These are phyloP conservation scores for Takifugu flavidus DNA, from an alignment of 2,113 vertebrate species.

Conservation along the genomic window DNA sequence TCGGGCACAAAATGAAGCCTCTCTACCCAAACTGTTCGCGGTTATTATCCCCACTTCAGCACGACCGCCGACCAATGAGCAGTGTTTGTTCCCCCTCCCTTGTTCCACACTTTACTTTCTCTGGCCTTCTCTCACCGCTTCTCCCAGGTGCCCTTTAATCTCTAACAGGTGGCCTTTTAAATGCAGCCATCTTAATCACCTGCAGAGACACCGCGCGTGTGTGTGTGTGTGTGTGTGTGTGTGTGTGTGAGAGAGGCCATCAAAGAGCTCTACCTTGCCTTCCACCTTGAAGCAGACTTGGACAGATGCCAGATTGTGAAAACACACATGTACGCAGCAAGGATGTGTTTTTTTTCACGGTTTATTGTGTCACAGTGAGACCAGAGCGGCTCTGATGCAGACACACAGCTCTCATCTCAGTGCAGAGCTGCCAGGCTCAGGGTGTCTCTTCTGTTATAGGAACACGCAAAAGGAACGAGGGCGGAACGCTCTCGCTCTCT, in stretches of 20 bases:
- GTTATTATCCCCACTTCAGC: conserved; percentile 24
- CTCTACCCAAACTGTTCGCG: conserved; percentile 20
- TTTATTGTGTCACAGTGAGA: conserved; percentile 50
- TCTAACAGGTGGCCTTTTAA: conserved; percentile 79
- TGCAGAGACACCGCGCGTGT: conserved; percentile 33
- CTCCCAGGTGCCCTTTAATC: conserved; percentile 78
- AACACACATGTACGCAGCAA: conserved; percentile 33
- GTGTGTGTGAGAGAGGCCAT: conserved; percentile 39
- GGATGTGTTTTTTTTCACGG: conserved; percentile 38
- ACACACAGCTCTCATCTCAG: conserved; percentile 13
- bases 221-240: conserved; percentile 20
- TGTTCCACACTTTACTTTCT: conserved; percentile 21
- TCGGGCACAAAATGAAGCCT: conserved; percentile 11
- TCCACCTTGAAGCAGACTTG: conserved; percentile 57
- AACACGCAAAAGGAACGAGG: conserved; percentile 5
- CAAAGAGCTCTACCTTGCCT: conserved; percentile 53
- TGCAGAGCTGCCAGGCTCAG: not conserved
- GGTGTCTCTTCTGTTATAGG: not conserved
- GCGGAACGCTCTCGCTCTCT: not conserved
- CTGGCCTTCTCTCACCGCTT: conserved; percentile 41
- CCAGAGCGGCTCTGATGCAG: conserved; percentile 21
- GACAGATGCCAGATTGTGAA: conserved; percentile 60
- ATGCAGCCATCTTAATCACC: conserved; percentile 72
- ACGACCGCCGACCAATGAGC: conserved; percentile 21
- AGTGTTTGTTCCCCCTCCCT: conserved; percentile 13